Evolutionary conservation across 2,888 invertebrate genomes (phyloP).

Genomic region (Noctua pronuba): DNA sequence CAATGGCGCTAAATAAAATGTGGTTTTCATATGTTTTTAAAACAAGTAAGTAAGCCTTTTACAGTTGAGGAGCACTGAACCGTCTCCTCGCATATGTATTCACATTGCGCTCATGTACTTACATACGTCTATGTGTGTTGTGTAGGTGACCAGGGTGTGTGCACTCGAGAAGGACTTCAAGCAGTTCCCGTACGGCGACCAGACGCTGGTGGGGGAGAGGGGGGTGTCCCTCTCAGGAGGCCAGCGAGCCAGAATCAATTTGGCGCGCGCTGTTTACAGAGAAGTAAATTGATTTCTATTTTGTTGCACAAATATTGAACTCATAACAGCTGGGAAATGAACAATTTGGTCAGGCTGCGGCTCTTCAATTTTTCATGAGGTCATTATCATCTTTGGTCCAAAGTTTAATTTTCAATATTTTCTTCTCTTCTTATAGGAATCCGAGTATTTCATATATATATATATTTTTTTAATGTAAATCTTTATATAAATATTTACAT

Average conservation of each 20-base stretch:
- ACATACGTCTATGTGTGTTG: conserved; percentile 33
- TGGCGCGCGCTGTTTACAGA: conserved; percentile 90
- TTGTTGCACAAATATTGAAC: conserved; percentile 66
- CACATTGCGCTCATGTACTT: not conserved
- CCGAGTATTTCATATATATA: not conserved
- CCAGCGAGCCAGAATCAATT: conserved; percentile 93
- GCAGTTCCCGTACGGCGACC: conserved; percentile 92
- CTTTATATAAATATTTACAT: not conserved
- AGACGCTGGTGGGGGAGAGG: conserved; percentile 93
- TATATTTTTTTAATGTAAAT: not conserved
- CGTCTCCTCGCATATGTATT: conserved; percentile 7
- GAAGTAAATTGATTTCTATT: conserved; percentile 80
- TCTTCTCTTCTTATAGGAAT: not conserved
- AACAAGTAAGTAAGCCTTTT: not conserved
- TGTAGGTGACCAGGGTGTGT: conserved; percentile 87
- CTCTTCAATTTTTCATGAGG: not conserved
- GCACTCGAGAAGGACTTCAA: conserved; percentile 89
- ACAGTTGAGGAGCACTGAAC: not conserved
- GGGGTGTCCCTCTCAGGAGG: conserved; percentile 94
- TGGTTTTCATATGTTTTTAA: not conserved
- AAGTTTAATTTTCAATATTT: not conserved
- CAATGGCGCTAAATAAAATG: not conserved
- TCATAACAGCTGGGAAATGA: conserved; percentile 58
- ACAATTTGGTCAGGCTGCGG: conserved; percentile 13
- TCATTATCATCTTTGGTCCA: not conserved